A percentile compares a stretch with the other conserved stretches of the same genome.
Evolutionary conservation across 1,140 invertebrate species (phyloP).

Genomic region (Heliothis virescens): DNA sequence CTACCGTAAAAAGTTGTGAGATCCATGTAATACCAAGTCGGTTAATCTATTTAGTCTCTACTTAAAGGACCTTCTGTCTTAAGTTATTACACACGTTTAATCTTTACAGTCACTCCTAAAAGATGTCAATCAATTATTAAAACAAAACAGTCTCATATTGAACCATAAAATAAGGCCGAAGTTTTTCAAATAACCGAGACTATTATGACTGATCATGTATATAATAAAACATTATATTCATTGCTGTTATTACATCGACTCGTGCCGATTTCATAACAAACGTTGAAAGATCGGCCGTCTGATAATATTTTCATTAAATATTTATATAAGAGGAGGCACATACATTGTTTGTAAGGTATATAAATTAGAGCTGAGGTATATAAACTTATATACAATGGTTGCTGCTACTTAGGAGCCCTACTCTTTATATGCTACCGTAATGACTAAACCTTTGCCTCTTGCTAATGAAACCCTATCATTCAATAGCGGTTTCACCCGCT

Average conservation of each 20-base stretch:
- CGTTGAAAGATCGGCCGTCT: background rate
- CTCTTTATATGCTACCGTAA: background rate
- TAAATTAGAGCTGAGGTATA: background rate
- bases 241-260: slow-evolving; percentile 10
- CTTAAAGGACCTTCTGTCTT: too few species aligned
- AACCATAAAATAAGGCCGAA: background rate
- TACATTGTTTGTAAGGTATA: background rate
- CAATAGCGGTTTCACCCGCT: too few species aligned
- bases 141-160: background rate
- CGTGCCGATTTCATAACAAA: slow-evolving; percentile 21
- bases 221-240: slow-evolving; percentile 19
- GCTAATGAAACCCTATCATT: too few species aligned
- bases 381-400: background rate
- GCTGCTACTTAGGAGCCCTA: background rate
- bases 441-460: background rate
- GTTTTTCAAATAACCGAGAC: slow-evolving; percentile 35
- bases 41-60: too few species aligned
- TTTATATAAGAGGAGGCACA: slow-evolving; percentile 18
- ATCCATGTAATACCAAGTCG: too few species aligned
- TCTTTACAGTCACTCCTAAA: too few species aligned
- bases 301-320: slow-evolving; percentile 37
- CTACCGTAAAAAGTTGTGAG: too few species aligned
- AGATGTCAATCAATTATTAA: background rate
- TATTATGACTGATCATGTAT: slow-evolving; percentile 13
- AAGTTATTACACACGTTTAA: too few species aligned